Evolutionary conservation across 64 coral and sea anemone species (phyloP).

Genomic region (Pocillopora damicornis): DNA sequence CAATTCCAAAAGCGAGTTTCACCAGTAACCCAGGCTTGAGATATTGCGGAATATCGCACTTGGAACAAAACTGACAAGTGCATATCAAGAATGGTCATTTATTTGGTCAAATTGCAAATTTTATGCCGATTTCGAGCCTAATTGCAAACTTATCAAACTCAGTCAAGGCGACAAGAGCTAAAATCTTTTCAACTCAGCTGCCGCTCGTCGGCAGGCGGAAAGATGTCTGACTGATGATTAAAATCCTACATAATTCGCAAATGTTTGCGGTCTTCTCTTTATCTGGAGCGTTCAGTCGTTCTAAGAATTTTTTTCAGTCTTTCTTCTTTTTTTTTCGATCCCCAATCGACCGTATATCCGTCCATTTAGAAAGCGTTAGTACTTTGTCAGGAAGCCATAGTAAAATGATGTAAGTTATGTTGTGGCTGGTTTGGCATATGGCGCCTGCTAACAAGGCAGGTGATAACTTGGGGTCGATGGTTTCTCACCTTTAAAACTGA

Average conservation of each 20-base stretch:
- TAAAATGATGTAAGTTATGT: background rate
- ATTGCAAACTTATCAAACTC: slow-evolving; percentile 40
- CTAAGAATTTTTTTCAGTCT: background rate
- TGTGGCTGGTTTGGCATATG: background rate
- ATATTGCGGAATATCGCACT: background rate
- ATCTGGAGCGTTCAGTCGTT: background rate
- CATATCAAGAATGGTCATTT: slow-evolving; percentile 1
- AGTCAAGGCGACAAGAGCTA: background rate
- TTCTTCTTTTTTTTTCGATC: background rate
- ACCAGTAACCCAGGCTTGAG: background rate
- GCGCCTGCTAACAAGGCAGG: background rate
- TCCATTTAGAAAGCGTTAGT: background rate
- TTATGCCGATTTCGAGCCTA: slow-evolving; percentile 27
- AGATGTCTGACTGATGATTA: slow-evolving; percentile 9
- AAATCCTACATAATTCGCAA: background rate
- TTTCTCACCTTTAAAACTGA: background rate
- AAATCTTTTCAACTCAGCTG: background rate
- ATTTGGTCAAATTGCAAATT: slow-evolving; percentile 26
- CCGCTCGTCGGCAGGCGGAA: background rate
- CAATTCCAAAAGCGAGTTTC: background rate
- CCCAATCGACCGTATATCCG: background rate
- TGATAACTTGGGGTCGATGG: background rate
- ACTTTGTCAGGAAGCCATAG: background rate
- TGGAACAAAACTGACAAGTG: background rate
- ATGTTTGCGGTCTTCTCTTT: background rate